Percentiles rank a stretch among this genome's conserved stretches.
These are phyloP conservation scores for Prorops nasuta DNA, from an alignment of 1,140 invertebrate species.

Conservation along the genomic window DNA sequence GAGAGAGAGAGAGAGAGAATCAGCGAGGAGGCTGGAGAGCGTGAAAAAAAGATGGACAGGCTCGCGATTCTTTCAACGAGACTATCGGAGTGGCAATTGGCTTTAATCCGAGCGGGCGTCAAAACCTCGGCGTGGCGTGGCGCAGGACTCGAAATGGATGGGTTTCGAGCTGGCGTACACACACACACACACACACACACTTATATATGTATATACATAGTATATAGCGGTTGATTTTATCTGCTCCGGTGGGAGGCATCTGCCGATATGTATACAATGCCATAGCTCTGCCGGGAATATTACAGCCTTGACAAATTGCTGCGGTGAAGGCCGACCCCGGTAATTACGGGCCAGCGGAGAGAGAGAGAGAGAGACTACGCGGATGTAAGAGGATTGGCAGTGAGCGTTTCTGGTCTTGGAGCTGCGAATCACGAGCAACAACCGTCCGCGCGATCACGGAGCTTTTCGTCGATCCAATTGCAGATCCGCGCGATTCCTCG, in stretches of 20 bases:
- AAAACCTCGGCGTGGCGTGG: not conserved
- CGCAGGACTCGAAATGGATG: constrained; percentile 2
- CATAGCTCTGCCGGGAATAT: constrained; percentile 47
- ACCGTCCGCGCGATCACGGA: no score
- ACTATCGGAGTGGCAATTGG: not conserved
- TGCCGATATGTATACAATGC: constrained; percentile 50
- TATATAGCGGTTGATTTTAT: constrained; percentile 47
- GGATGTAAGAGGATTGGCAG: no score
- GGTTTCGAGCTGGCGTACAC: not conserved
- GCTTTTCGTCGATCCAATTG: no score
- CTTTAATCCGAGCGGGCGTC: constrained; percentile 4
- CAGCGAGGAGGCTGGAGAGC: not conserved
- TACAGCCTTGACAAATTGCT: constrained; percentile 58
- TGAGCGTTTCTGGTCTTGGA: no score
- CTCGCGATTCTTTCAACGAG: not conserved
- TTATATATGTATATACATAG: constrained; percentile 11
- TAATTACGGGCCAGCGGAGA: constrained; percentile 54
- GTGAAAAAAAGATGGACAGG: not conserved
- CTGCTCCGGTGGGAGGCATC: constrained; percentile 42
- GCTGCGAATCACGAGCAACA: no score
- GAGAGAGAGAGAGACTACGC: no score
- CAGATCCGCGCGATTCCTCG: no score
- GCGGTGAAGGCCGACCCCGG: constrained; percentile 51
- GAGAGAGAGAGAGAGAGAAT: not conserved
- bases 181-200: no score